Evolutionary conservation across 2,113 vertebrate genomes (phyloP).

Genomic region (Thoracochromis brauschi): DNA sequence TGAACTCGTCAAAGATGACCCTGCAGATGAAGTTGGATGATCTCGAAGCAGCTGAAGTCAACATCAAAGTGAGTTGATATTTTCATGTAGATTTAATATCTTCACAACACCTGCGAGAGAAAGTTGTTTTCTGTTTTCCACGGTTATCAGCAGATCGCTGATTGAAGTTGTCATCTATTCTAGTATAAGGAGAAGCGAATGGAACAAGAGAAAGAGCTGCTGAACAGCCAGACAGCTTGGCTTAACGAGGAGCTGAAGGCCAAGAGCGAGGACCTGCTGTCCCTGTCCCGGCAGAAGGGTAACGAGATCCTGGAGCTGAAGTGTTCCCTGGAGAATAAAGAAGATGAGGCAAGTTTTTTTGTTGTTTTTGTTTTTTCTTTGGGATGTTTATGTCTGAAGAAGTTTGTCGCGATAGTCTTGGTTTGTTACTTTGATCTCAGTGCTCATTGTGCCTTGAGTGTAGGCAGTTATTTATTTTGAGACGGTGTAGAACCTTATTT

Average conservation of each 20-base stretch:
- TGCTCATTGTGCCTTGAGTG: neutral
- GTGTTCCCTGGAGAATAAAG: conserved; percentile 86
- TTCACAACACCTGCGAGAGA: rapidly evolving
- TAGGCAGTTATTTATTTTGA: neutral
- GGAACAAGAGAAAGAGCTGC: conserved; percentile 91
- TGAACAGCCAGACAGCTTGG: conserved; percentile 85
- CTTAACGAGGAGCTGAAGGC: conserved; percentile 84
- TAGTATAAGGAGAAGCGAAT: conserved; percentile 92
- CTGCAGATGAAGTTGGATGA: conserved; percentile 89
- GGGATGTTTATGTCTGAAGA: rapidly evolving
- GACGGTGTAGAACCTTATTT: rapidly evolving
- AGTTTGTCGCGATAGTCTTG: neutral
- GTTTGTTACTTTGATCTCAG: neutral
- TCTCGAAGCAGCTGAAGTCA: conserved; percentile 90
- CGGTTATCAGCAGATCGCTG: neutral
- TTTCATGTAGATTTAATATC: neutral
- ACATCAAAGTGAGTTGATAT: conserved; percentile 77
- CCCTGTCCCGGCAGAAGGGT: conserved; percentile 84
- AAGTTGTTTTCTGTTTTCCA: rapidly evolving
- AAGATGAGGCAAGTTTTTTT: conserved; percentile 78
- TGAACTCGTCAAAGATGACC: conserved; percentile 80
- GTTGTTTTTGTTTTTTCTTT: neutral
- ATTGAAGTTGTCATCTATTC: neutral
- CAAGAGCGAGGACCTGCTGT: conserved; percentile 90
- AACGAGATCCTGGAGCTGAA: conserved; percentile 90